Conservation (phyloP, 1,140 invertebrate species). For the Sitobion miscanthi region DNA sequence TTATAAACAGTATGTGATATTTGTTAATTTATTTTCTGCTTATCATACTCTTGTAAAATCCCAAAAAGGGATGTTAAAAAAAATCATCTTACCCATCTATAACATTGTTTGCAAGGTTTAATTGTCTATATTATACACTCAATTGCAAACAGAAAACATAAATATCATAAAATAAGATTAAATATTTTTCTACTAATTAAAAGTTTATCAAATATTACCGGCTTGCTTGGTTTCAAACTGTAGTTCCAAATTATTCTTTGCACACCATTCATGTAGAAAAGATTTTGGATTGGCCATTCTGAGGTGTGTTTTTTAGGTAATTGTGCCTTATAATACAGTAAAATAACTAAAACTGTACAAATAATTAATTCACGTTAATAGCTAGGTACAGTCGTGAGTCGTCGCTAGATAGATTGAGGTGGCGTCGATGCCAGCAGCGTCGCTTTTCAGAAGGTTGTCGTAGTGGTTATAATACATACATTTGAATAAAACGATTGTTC, state of each 20-base stretch:
- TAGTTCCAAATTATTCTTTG: constrained; percentile 79
- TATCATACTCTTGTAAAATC: constrained; percentile 52
- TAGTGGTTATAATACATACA: no score
- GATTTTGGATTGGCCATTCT: constrained; percentile 75
- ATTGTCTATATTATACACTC: background rate
- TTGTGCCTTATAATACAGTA: background rate
- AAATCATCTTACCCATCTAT: background rate
- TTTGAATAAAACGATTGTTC: no score
- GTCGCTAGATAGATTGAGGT: no score
- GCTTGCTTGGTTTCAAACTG: constrained; percentile 81
- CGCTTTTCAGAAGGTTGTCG: no score
- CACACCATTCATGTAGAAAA: constrained; percentile 87
- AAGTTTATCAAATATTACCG: constrained; percentile 66
- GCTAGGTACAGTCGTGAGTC: no score
- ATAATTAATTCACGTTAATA: background rate
- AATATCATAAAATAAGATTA: background rate
- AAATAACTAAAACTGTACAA: background rate
- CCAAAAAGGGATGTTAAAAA: background rate
- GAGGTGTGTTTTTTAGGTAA: background rate
- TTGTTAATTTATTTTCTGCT: background rate
- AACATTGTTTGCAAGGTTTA: background rate
- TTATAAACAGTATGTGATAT: background rate
- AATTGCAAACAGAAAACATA: background rate
- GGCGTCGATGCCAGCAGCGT: no score
- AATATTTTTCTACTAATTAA: background rate